Evolutionary conservation across 2,113 vertebrate species (phyloP), one percentile per base, ranked within the genome.

Genomic region (Prochilodus magdalenae): DNA sequence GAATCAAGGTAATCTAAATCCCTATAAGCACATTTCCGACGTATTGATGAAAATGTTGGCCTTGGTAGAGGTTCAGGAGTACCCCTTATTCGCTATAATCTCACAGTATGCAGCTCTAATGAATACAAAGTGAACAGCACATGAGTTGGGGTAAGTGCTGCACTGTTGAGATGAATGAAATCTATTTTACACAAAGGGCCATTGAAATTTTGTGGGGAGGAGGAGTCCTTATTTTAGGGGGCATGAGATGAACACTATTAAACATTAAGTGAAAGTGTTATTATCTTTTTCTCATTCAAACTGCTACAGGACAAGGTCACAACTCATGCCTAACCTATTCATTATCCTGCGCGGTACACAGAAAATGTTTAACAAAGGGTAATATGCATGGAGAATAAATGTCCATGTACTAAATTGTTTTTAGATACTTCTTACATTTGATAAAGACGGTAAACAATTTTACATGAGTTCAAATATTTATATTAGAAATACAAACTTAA

Each of bases 131-230:
- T 73, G 81, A 84, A 77, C 51, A 33, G 70, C 63, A 74, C 69
- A 77, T 79, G 47, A 75, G 73, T 62, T 73, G 51, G 40, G 59
- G 74, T 83, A 70, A 80, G 76, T 76, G 84, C 84, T 80, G 72
- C 83, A 76, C 77, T 77, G 85, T 69, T 79, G 73, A 83, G 60
- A 86, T 83, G 30, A 86, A 86, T 83, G 73, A 77, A 81, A 77
- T 79, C 77, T 80, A 83, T 80, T 86, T 67, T 71, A 72, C 62
- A 73, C 84, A 79, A 83, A 86, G 82, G 62, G 55, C 79, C 67
- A 81, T 66, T 83, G 57, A 66, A 51, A 75, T 67, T 67, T 69
- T 49, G 33, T 77, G 72, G 24, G 67, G 62, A 70, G 60, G 20
- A 55, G 53, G 66, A 83, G 55, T 33, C 55, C 70, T 72, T 73